Conservation (phyloP, 2,797 vertebrate genomes). For the Anabas testudineus region DNA sequence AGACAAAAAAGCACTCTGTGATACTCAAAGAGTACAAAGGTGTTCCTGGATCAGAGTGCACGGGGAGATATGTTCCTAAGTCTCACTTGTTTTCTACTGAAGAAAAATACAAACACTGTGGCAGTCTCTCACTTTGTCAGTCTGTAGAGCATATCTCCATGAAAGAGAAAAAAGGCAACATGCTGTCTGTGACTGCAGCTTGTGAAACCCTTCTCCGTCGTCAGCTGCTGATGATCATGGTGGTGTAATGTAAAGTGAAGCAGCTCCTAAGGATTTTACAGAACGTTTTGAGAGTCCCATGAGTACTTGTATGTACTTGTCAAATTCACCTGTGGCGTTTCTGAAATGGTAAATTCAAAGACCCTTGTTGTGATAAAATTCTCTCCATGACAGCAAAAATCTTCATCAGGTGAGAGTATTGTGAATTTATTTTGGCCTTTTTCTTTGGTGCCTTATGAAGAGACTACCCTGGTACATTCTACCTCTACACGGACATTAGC, state of each 20-base stretch:
- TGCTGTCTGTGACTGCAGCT: not conserved
- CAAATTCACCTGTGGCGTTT: not conserved
- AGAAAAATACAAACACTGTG: conserved; percentile 2
- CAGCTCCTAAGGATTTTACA: not conserved
- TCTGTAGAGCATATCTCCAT: not conserved
- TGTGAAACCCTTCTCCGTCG: not conserved
- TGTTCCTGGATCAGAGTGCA: not conserved
- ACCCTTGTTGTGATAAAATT: not conserved
- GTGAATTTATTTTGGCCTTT: not conserved
- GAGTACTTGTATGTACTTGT: not conserved
- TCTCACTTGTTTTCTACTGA: not conserved
- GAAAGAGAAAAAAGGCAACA: conserved; percentile 10
- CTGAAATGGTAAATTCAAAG: conserved; percentile 1
- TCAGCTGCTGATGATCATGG: not conserved
- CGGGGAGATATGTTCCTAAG: not conserved
- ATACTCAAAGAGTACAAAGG: not conserved
- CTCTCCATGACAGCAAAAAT: conserved; percentile 9
- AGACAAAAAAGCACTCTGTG: too few relatives aligned
- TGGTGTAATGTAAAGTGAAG: conserved; percentile 1
- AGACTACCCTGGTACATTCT: conserved; percentile 5
- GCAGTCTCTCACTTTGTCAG: conserved; percentile 10
- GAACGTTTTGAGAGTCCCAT: not conserved
- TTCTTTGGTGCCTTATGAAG: not conserved
- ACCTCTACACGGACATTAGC: not conserved
- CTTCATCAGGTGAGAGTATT: not conserved